Conservation (phyloP, 1,140 invertebrate genomes). For the Rhyzopertha dominica region DNA sequence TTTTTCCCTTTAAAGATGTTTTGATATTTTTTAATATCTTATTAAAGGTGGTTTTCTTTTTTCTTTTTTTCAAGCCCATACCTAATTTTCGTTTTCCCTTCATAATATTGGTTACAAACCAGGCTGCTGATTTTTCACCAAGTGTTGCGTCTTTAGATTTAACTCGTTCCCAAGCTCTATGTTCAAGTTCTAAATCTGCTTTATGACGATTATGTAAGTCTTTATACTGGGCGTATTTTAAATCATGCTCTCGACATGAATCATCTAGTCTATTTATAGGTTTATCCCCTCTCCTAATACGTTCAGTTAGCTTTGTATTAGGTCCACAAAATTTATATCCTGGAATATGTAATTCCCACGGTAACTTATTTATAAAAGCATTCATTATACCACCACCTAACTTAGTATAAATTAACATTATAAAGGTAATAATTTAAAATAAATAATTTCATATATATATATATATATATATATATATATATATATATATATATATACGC, state of each 20-base stretch:
- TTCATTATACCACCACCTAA: conserved; percentile 38
- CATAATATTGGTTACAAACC: conserved; percentile 3
- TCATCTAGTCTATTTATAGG: conserved; percentile 31
- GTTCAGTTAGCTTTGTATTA: conserved; percentile 23
- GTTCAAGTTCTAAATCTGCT: conserved; percentile 42
- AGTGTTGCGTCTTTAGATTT: conserved; percentile 40
- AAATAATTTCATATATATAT: too few species aligned
- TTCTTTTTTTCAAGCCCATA: background rate
- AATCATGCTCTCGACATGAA: conserved; percentile 32
- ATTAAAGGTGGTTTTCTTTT: too few species aligned
- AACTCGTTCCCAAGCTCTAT: conserved; percentile 42
- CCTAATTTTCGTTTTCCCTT: too few species aligned
- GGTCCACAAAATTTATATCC: conserved; percentile 41
- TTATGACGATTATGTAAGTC: conserved; percentile 34
- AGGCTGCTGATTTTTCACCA: conserved; percentile 34
- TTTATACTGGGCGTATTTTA: conserved; percentile 33
- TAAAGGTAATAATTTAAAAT: too few species aligned
- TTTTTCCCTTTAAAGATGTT: too few species aligned
- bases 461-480: too few species aligned
- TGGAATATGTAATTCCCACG: conserved; percentile 46
- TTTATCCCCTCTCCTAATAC: conserved; percentile 22
- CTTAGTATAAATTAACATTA: too few species aligned
- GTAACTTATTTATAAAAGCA: conserved; percentile 43
- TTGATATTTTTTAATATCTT: too few species aligned
- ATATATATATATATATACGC: too few species aligned